Evolutionary conservation across 1,140 invertebrate genomes (phyloP), one percentile per base, ranked within the genome.

Genomic region (Chrysomallon squamiferum): DNA sequence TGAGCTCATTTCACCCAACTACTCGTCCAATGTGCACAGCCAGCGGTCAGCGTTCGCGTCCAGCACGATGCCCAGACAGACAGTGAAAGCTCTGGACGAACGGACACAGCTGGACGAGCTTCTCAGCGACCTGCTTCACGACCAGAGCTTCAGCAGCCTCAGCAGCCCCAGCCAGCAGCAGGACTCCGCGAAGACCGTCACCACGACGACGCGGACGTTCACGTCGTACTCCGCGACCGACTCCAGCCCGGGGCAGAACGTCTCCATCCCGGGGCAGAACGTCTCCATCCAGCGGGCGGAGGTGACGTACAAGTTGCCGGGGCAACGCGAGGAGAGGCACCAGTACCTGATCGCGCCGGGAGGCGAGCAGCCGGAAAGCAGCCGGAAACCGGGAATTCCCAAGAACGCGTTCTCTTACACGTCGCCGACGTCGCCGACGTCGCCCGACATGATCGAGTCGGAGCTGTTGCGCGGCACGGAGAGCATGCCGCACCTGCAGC

Each of bases 41-140:
- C 38, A 65, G 65, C 4, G 65, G 54, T 60, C 65, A 33, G 35
- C n/a, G 18, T 57, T 58, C 6, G 30, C 30, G 33, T 29, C 27
- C 7, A 59, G 9, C 59, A 58, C 54, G 25, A 30, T 58, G 30
- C 71, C 50, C 38, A 73, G 67, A 62, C 63, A 62, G 58, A 35
- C 66, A 27, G 67, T 66, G 45, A 73, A 72, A 47, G 68, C 76
- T 9, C 60, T 76, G 9, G 77, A 83, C n/a, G 82, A 84, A 65
- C 81, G 81, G 35, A 77, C 74, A 29, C 74, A 85, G 61, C 71
- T 85, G 25, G 84, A 85, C 70, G 76, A 82, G 30, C 81, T 85
- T 63, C 62, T 85, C 15, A 81, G 75, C 63, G 82, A 84, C 66
- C 69, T 85, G 47, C 73, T 85, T n/a, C 80, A 75, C 57, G 78